Percentiles rank a stretch among this genome's conserved stretches.
Conservation (phyloP, 2,797 vertebrate species). For the Sitta carolinensis region DNA sequence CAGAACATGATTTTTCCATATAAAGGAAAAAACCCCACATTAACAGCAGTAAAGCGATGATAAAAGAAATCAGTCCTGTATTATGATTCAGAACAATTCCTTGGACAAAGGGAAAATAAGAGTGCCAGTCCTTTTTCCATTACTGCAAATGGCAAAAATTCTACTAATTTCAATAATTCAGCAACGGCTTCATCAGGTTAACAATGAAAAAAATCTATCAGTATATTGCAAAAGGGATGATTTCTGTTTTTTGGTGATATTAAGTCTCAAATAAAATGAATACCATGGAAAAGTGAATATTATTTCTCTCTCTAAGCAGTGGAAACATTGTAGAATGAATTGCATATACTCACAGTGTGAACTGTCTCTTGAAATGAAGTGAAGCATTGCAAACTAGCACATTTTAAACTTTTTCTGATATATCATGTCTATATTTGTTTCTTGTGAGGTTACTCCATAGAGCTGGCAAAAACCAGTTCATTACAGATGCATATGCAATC, state of each 20-base stretch:
- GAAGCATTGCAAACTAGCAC: neutral
- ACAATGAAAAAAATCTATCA: neutral
- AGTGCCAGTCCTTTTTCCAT: neutral
- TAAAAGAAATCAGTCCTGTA: neutral
- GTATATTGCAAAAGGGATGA: neutral
- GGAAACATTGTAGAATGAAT: neutral
- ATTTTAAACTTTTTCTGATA: neutral
- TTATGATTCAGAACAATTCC: fast-evolving
- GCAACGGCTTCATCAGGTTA: neutral
- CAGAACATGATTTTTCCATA: neutral
- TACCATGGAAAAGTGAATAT: neutral
- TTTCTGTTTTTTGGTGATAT: neutral
- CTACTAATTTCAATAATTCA: neutral
- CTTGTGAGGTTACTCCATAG: neutral
- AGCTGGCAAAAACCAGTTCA: neutral
- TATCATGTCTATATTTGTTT: neutral
- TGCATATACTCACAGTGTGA: neutral
- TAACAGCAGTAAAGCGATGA: neutral
- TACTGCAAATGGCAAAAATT: neutral
- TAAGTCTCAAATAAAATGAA: neutral
- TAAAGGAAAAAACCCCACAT: neutral
- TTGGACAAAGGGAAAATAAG: neutral
- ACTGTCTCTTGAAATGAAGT: neutral
- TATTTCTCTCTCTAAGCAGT: neutral
- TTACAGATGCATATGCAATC: neutral